phyloP scores from a whole-genome alignment of 2,797 vertebrate species.

The Leuciscus waleckii region DNA sequence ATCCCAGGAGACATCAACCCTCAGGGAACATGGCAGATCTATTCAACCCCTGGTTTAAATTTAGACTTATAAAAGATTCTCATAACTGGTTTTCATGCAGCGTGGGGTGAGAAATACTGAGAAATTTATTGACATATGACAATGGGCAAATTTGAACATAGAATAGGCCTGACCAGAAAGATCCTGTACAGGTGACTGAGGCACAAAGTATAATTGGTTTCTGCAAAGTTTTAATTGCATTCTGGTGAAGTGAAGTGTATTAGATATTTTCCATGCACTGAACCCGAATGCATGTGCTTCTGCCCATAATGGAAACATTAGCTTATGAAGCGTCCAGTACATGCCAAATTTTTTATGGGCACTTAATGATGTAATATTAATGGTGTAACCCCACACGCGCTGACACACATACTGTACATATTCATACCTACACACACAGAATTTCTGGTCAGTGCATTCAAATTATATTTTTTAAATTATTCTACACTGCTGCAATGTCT shows the following conservation, averaged over 20 bases:
- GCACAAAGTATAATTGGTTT: background rate
- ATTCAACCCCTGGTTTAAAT: constrained; percentile 19
- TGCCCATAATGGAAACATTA: constrained; percentile 42
- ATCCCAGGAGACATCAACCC: constrained; percentile 26
- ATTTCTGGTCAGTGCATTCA: background rate
- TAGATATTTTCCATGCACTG: constrained; percentile 22
- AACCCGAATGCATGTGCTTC: background rate
- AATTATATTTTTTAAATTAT: background rate
- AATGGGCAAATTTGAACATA: background rate
- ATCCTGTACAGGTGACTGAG: background rate
- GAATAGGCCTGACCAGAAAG: background rate
- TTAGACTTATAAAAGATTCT: constrained; percentile 44
- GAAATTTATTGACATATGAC: constrained; percentile 12
- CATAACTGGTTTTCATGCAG: constrained; percentile 21
- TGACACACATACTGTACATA: background rate
- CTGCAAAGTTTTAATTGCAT: constrained; percentile 30
- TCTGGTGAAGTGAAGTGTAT: constrained; percentile 22
- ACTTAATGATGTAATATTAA: constrained; percentile 42
- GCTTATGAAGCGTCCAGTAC: constrained; percentile 27
- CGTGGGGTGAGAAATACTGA: background rate
- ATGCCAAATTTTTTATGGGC: constrained; percentile 21
- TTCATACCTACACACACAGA: background rate
- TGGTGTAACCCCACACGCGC: background rate
- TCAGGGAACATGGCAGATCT: constrained; percentile 28
- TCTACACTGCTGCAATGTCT: background rate